A percentile compares a stretch with the other conserved stretches of the same genome.
Conservation (phyloP, 1,140 invertebrate species). For the Drosophila navojoa region DNA sequence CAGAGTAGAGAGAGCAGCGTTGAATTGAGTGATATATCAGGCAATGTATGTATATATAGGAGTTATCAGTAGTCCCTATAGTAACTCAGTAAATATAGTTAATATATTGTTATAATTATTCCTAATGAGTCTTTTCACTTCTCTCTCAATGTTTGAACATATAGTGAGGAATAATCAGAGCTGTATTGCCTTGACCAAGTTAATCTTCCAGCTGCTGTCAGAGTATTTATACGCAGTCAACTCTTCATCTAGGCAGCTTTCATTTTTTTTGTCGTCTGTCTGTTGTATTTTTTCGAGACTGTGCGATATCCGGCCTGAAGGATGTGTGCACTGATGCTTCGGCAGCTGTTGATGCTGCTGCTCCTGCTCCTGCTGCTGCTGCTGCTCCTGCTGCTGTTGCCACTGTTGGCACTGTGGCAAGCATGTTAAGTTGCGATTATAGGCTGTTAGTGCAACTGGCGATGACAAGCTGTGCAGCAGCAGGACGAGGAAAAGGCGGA, state of each 20-base stretch:
- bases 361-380: conserved; percentile 4
- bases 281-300: conserved; percentile 58
- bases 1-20: too few species aligned
- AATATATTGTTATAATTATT: too few species aligned
- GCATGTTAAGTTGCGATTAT: conserved; percentile 82
- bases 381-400: conserved; percentile 15
- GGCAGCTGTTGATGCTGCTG: conserved; percentile 8
- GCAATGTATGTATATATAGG: too few species aligned
- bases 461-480: conserved; percentile 36
- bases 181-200: too few species aligned
- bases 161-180: too few species aligned
- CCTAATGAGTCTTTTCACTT: too few species aligned
- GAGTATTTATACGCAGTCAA: neutral
- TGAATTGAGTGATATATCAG: too few species aligned
- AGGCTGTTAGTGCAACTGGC: conserved; percentile 74
- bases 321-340: conserved; percentile 77
- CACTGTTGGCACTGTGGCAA: conserved; percentile 41
- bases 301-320: conserved; percentile 76
- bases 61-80: too few species aligned
- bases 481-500: conserved; percentile 1
- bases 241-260: conserved; percentile 2
- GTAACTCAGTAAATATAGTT: too few species aligned
- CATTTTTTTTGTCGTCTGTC: conserved; percentile 5
- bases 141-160: too few species aligned
- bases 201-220: neutral